Base-by-base conservation (phyloP, 2,888 invertebrate species). In the Capitulum mitella region DNA sequence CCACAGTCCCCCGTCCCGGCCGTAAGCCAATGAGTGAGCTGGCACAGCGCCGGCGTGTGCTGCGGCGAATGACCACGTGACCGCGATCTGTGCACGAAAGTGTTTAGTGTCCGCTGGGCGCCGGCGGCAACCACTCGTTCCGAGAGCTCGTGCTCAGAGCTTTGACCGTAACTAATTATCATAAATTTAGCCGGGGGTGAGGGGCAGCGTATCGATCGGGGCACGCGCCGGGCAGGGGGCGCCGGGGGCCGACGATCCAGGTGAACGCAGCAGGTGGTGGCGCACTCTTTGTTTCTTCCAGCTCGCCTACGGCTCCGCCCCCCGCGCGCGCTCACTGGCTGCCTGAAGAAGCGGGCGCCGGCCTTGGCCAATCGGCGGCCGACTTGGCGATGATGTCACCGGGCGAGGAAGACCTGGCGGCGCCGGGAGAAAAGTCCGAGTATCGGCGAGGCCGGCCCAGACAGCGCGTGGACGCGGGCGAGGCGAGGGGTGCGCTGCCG, bases 391-490 rank as follows among this genome's bases (percentile, higher is more conserved):
- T 79, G 79, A 80, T 81, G 81, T 80, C 80, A 79, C 79, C 80
- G 77, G 80, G 79, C 78, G 81, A 81, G 80, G 81, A 81, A 80
- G 79, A 79, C 78, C 79, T 79, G 75, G 80, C 78, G 78, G 74
- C 79, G 79, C 80, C 80, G 78, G 80, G 80, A 81, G 81, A 81
- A 80, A 81, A 81, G 81, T 81, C 79, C 79, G 79, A 79, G 80
- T 80, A 79, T 79, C 80, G 81, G 78, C 80, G 80, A 74, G 80
- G 81, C 81, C 83, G 86, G 76, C 84, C 84, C 78, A 82, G 86
- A 79, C 86, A 86, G 82, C 82, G 86, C 78, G 86, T 86, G 48
- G 86, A 86, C 84, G 86, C 86, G 61, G 86, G 86, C 37, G 86
- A 87, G 82, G 86, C 86, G 16, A 82, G 86, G 48, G 86, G 86